Evolutionary conservation across 2,797 vertebrate species (phyloP).

Genomic region (Orientallactaga sibirica): DNA sequence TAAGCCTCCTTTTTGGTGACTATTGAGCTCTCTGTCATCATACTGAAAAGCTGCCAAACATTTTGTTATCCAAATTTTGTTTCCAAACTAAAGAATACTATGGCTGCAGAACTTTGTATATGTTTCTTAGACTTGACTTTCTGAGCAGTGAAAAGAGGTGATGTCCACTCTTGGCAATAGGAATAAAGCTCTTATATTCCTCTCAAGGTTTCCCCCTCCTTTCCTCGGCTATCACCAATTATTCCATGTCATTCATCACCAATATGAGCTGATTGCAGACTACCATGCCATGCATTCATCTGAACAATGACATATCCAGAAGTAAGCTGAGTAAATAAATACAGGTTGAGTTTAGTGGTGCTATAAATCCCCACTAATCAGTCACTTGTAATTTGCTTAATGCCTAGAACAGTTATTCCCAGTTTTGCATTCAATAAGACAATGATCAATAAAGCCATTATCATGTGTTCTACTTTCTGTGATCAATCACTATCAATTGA

Average conservation of each 20-base stretch:
- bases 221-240: background rate
- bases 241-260: background rate
- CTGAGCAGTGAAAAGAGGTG: background rate
- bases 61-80: constrained; percentile 20
- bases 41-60: background rate
- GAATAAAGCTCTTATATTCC: background rate
- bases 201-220: background rate
- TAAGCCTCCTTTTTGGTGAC: background rate
- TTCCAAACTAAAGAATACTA: background rate
- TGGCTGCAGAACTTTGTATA: background rate
- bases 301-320: background rate
- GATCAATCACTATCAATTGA: background rate
- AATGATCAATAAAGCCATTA: constrained; percentile 35
- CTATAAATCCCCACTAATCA: background rate
- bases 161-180: background rate
- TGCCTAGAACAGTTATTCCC: background rate
- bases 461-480: constrained; percentile 45
- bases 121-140: background rate
- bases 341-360: background rate
- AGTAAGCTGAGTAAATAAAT: background rate
- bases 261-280: background rate
- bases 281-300: background rate
- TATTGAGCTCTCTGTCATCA: background rate
- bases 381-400: background rate
- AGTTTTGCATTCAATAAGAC: constrained; percentile 42